These are phyloP conservation scores for Thalassoma bifasciatum DNA, from an alignment of 2,113 vertebrate genomes.

Conservation along the genomic window DNA sequence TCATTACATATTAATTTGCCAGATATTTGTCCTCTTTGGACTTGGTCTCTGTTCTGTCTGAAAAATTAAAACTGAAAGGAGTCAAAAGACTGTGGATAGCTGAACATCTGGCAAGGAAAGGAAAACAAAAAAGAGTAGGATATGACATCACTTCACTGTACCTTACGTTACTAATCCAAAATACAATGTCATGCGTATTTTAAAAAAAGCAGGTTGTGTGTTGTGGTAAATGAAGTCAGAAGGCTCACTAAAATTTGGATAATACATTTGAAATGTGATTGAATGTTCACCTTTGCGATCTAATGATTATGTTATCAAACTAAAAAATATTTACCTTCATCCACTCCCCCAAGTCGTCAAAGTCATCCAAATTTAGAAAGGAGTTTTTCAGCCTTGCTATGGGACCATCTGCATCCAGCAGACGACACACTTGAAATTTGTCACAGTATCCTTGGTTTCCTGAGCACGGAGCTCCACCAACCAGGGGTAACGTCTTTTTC, in stretches of 20 bases:
- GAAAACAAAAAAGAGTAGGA: conserved; percentile 12
- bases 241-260: background rate
- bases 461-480: conserved; percentile 79
- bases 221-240: background rate
- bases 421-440: conserved; percentile 82
- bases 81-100: conserved; percentile 23
- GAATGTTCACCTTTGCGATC: background rate
- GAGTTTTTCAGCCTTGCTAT: conserved; percentile 85
- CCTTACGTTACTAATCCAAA: too few species aligned
- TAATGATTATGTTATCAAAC: background rate
- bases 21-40: too few species aligned
- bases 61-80: conserved; percentile 12
- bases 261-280: background rate
- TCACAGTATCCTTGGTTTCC: conserved; percentile 83
- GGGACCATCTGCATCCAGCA: conserved; percentile 83
- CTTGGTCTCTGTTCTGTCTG: too few species aligned
- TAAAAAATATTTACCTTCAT: conserved; percentile 77
- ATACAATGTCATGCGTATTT: background rate
- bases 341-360: conserved; percentile 79
- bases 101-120: conserved; percentile 22
- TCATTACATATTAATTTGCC: background rate
- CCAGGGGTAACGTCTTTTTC: conserved; percentile 62
- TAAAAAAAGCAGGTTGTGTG: too few species aligned
- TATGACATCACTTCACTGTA: background rate
- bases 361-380: conserved; percentile 78